These are phyloP conservation scores for Philereme vetulata DNA, from an alignment of 2,888 invertebrate genomes.

Conservation along the genomic window DNA sequence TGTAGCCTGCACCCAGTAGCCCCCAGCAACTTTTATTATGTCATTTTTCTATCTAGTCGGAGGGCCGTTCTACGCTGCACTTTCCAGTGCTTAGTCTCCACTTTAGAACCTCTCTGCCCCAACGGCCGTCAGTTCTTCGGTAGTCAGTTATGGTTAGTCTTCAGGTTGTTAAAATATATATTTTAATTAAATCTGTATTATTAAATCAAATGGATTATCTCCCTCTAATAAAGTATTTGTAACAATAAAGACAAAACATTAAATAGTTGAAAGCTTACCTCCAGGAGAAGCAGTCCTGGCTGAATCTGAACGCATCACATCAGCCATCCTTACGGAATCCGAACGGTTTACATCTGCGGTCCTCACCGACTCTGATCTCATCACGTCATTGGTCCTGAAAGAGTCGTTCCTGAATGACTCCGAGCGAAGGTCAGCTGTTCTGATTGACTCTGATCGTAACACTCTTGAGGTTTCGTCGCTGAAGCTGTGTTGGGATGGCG, in stretches of 20 bases:
- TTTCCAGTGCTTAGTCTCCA: too few relatives aligned
- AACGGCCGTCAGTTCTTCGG: too few relatives aligned
- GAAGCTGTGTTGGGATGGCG: constrained; percentile 73
- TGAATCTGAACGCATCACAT: constrained; percentile 37
- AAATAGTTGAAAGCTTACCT: constrained; percentile 32
- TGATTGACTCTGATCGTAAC: constrained; percentile 66
- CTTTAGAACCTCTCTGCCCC: too few relatives aligned
- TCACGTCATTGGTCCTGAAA: constrained; percentile 50
- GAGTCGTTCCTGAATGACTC: constrained; percentile 59
- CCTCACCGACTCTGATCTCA: constrained; percentile 37
- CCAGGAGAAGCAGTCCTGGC: constrained; percentile 40
- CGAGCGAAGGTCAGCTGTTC: constrained; percentile 35
- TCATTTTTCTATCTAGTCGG: too few relatives aligned
- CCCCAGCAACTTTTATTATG: too few relatives aligned
- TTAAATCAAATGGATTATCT: too few relatives aligned
- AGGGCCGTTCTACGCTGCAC: too few relatives aligned
- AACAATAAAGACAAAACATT: not conserved
- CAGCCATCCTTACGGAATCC: constrained; percentile 28
- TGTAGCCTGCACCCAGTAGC: too few relatives aligned
- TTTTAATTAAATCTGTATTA: too few relatives aligned
- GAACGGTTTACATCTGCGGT: constrained; percentile 28
- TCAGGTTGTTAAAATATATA: too few relatives aligned
- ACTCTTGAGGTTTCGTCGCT: constrained; percentile 60
- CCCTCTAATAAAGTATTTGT: too few relatives aligned
- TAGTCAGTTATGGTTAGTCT: too few relatives aligned